Base-by-base conservation (phyloP, 2,113 vertebrate species). In the Nothobranchius furzeri region DNA sequence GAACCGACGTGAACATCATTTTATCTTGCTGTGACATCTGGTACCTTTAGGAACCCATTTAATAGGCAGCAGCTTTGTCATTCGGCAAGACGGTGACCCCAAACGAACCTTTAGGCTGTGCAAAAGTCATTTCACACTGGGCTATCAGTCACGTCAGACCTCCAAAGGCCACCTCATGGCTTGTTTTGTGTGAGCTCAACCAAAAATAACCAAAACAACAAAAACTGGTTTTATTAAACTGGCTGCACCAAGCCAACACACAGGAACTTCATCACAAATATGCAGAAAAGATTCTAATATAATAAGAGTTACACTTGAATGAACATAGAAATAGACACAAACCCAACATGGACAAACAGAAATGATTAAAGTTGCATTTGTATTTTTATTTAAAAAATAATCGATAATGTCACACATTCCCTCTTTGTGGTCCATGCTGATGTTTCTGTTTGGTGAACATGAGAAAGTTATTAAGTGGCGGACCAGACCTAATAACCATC, bases 401-500 rank as follows among this genome's bases (percentile, higher is more conserved):
- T 20, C 20, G 20, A 20, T 20, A 20, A 20, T 20, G 20, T 20
- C 20, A 20, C 20, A 20, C 20, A 20, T 20, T 20, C 30, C 4
- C 37, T 40, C 37, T 40, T 40, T 8, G 37, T 30, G 30, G 30
- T 30, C 30, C 30, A 30, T 3, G 30, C 30, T 3, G 30, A 30
- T 30, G 2, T 4, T 3, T 30, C 30, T 30, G 30, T 30, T 30
- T 30, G 30, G 30, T 30, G 30, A 40, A 7, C 1, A 40, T 40
- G 37, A 7, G 37, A 40, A 40, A 56, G 3, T 49, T 61, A 54
- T 10, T 9, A 62, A 52, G 37, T 20, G 40, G 58, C 40, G 20
- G 53, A 51, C 56, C 5, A 46, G 57, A 59, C 70, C 61, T 51
- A 54, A 78, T 65, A 49, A 70, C 58, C 63, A 35, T 51, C 40